These are phyloP conservation scores for Nothoprocta perdicaria DNA, from an alignment of 2,113 vertebrate species.

Conservation along the genomic window DNA sequence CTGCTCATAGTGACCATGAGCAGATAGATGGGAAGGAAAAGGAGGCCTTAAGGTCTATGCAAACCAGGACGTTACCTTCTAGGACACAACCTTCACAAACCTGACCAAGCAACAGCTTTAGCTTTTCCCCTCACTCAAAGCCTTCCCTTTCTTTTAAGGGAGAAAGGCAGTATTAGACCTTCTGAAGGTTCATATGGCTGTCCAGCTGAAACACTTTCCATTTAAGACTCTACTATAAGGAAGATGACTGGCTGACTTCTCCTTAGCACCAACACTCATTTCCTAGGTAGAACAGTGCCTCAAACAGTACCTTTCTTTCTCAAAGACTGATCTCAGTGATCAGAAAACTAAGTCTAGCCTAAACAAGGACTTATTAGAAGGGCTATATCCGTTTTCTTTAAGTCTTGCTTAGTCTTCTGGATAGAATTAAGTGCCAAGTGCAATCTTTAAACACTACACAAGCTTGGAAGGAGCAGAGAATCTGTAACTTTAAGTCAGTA, in stretches of 20 bases:
- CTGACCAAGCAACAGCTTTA: not conserved
- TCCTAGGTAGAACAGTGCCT: not conserved
- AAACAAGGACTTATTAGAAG: not conserved
- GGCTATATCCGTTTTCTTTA: not conserved
- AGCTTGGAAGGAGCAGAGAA: not conserved
- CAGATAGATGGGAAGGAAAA: not conserved
- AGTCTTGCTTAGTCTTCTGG: not conserved
- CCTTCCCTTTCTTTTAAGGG: not conserved
- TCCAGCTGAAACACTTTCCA: not conserved
- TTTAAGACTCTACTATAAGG: not conserved
- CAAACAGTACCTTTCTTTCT: not conserved
- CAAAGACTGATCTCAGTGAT: not conserved
- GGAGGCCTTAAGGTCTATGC: not conserved
- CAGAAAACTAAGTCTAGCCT: not conserved
- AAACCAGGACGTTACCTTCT: not conserved
- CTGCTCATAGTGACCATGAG: not conserved
- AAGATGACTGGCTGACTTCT: not conserved
- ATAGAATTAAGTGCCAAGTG: not conserved
- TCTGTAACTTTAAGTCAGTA: not conserved
- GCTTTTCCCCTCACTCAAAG: not conserved
- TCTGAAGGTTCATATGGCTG: not conserved
- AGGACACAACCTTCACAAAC: not conserved
- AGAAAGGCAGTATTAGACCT: not conserved
- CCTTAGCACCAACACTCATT: not conserved
- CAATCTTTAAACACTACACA: not conserved